Base-by-base conservation (phyloP, 2,888 invertebrate species). In the Apotomis turbidana region DNA sequence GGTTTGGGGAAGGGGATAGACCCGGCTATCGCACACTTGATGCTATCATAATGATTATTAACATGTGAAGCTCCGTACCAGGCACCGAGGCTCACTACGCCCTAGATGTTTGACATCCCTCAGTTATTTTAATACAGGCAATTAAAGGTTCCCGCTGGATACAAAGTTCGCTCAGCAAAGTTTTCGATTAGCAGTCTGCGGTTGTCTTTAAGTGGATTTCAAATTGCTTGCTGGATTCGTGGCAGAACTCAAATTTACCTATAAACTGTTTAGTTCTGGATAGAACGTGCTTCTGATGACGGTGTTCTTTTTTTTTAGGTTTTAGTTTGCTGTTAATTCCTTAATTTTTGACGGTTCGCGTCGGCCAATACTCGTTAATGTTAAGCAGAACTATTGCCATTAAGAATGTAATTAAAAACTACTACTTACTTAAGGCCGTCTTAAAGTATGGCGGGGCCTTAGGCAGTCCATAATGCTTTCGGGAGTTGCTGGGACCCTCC, bases 11-110 rank as follows among this genome's bases (percentile, higher is more conserved):
- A 78, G 85, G 83, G 86, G 84, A 80, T 83, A 84, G 84, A 80
- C 84, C 80, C 80, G 86, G 88, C 90, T 90, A 90, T 90, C 91
- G 92, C 89, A 90, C 88, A 91, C 91, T 93, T 91, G 93, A 93
- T 93, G 88, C 87, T 92, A 93, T 93, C 92, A 92, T 90, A 91
- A 93, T 91, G 92, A 93, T 93, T 92, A 93, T 93, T 92, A 92
- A 93, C 92, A 92, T 92, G 93, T 92, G 90, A 90, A 87, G 85
- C 86, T 76, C 85, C 81, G 90, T 92, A 81, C 93, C 91, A 89
- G 90, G 89, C 87, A 83, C 89, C 84, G 87, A 82, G 85, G 84
- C 84, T 85, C 85, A 87, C 85, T 81, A 78, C 83, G 85, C 88
- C 89, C 93, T 86, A 90, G 90, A 91, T 92, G 90, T 92, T 93